Percentiles rank a stretch among this genome's conserved stretches.
Conservation (phyloP, 2,888 invertebrate genomes). For the Parapristionchus giblindavisi region DNA sequence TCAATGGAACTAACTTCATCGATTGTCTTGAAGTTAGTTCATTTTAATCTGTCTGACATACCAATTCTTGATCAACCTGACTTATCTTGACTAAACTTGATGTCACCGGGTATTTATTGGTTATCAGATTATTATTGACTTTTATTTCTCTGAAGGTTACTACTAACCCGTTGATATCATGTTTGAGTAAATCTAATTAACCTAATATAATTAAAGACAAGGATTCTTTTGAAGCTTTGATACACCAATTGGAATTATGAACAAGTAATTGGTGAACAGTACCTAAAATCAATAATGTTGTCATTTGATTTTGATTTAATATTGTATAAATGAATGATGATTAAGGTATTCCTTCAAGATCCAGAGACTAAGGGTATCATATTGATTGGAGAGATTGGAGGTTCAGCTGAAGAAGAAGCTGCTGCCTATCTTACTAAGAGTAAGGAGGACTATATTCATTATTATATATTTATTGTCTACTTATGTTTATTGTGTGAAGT, state of each 20-base stretch:
- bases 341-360: slow-evolving; percentile 74
- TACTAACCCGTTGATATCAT: no score
- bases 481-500: background rate
- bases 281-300: background rate
- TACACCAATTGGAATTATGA: slow-evolving; percentile 87
- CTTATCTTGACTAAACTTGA: no score
- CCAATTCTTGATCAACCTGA: no score
- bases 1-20: slow-evolving; percentile 99
- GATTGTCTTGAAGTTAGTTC: slow-evolving; percentile 74
- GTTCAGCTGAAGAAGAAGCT: slow-evolving; percentile 94
- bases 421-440: slow-evolving; percentile 81
- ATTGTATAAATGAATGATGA: background rate
- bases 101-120: no score
- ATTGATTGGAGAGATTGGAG: slow-evolving; percentile 98
- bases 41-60: background rate
- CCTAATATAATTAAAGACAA: no score
- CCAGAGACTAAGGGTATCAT: slow-evolving; percentile 87
- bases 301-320: no score
- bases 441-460: background rate
- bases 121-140: no score
- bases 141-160: no score
- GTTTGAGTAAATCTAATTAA: no score
- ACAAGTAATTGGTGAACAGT: slow-evolving; percentile 73
- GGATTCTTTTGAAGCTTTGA: no score
- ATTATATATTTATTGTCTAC: background rate